These are phyloP conservation scores for Egretta garzetta DNA, from an alignment of 2,113 vertebrate species.

Conservation along the genomic window DNA sequence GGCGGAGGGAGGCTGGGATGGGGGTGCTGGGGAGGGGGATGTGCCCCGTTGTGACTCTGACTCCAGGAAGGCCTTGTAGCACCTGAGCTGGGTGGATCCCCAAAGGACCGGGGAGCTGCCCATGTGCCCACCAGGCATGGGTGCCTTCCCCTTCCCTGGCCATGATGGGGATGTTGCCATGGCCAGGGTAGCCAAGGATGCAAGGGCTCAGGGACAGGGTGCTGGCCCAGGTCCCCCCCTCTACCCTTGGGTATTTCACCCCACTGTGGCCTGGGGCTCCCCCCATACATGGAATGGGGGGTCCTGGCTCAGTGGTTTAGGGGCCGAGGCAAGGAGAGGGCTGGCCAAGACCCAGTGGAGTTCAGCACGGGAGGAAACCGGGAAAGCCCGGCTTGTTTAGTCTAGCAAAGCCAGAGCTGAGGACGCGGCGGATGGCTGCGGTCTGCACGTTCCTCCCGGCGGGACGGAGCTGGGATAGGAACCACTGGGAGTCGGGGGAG, in stretches of 20 bases:
- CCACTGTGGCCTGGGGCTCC: rapidly evolving
- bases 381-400: constrained; percentile 3
- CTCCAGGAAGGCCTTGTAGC: neutral
- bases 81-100: neutral
- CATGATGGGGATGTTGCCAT: rapidly evolving
- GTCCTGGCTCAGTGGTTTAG: neutral
- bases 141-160: neutral
- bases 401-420: neutral
- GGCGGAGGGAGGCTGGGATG: rapidly evolving
- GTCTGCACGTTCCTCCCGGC: neutral
- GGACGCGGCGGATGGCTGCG: neutral
- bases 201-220: rapidly evolving
- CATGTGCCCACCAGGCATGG: rapidly evolving
- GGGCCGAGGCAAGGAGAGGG: neutral
- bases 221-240: no score
- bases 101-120: rapidly evolving
- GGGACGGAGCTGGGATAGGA: neutral
- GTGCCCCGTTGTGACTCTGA: rapidly evolving
- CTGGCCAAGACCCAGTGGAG: rapidly evolving
- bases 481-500: rapidly evolving
- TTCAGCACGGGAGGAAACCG: neutral
- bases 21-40: neutral
- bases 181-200: rapidly evolving
- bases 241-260: neutral
- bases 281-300: rapidly evolving